Base-by-base conservation (phyloP, 2,113 vertebrate genomes). In the Callipepla californica region DNA sequence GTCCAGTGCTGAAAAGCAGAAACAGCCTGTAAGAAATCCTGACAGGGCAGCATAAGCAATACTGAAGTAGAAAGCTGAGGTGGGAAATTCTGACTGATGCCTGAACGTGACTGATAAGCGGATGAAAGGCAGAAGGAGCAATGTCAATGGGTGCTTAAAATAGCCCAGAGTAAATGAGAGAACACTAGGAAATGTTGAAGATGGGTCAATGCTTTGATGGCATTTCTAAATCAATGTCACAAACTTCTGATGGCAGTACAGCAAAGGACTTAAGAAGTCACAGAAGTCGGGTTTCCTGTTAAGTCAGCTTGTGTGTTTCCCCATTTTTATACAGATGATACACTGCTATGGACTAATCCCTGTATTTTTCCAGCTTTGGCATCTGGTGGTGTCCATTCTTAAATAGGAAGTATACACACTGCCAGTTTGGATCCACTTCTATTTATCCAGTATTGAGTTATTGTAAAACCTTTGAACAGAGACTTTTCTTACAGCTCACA, bases 171-270 rank as follows among this genome's bases (percentile, higher is more conserved):
- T 95, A 95, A 97, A 94, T 95, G 92, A 97, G 85, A 79, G 92
- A 94, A 92, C 74, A 63, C 87, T 92, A 84, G 61, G 75, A 91
- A 94, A 93, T 95, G 67, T 80, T 93, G 85, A 66, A 51, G 62
- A 95, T 94, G 92, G 93, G 94, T 97, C 83, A 96, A 19, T 85
- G 84, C 67, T 93, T 94, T 96, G 78, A 95, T 90, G 83, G 90
- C 85, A 85, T 93, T 96, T 95, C 87, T 96, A 91, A 96, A 96
- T 96, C 93, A 90, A 90, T 94, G 86, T 87, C 90, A 96, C 61
- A 86, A 62, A 40, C 78, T 91, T 65, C 66, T 91, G 72, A 76
- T 85, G 72, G 32, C 19, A 69, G 34, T 78, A 75, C 61, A 90
- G 66, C 53, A 90, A 63, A 93, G 77, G 58, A 94, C 74, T 80